phyloP scores from a whole-genome alignment of 2,888 invertebrate species.

The Nudaria mundana region DNA sequence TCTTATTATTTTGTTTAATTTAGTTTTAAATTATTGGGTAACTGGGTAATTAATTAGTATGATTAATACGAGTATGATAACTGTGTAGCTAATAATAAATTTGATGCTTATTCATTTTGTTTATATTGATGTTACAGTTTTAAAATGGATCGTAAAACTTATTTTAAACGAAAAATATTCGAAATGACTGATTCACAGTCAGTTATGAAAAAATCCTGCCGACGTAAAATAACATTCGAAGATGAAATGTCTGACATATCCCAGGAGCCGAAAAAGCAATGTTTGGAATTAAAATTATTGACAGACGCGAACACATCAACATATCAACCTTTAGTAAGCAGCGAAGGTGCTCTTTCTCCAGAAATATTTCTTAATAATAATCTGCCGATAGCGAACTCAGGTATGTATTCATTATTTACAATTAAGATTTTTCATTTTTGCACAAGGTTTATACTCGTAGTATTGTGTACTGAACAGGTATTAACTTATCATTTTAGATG shows the following conservation, averaged over 20 bases:
- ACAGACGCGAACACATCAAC: not conserved
- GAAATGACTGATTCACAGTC: not conserved
- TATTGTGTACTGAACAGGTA: too few relatives aligned
- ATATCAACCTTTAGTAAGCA: not conserved
- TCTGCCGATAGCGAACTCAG: too few relatives aligned
- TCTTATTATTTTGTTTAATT: not conserved
- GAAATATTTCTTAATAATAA: too few relatives aligned
- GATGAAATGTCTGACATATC: not conserved
- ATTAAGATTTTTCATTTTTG: too few relatives aligned
- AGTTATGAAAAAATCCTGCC: not conserved
- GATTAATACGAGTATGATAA: not conserved
- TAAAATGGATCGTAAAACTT: not conserved
- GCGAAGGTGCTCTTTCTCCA: too few relatives aligned
- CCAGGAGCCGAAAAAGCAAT: not conserved
- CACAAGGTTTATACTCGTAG: too few relatives aligned
- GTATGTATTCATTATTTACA: too few relatives aligned
- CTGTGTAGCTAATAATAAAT: not conserved
- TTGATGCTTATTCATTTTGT: not conserved
- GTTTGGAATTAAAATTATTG: not conserved
- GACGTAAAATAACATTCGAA: not conserved
- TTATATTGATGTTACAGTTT: not conserved
- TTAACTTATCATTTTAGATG: too few relatives aligned
- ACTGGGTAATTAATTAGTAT: not conserved
- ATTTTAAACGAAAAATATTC: not conserved
- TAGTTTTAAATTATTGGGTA: not conserved